Conservation (phyloP, 2,113 vertebrate genomes). For the Corythornis cristatus region DNA sequence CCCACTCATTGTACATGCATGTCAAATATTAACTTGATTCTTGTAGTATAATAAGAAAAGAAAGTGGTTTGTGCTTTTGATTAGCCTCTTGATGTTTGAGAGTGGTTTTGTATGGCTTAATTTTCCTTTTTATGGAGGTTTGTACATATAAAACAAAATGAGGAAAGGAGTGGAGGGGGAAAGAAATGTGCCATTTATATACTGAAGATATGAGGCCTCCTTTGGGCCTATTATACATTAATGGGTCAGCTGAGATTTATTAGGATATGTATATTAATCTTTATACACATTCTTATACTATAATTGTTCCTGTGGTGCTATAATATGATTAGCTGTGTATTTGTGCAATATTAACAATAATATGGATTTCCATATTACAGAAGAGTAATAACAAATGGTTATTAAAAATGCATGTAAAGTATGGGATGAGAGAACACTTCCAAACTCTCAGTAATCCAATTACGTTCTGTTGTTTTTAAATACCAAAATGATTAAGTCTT, state of each 20-base stretch:
- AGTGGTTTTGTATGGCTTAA: conserved; percentile 71
- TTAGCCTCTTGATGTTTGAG: conserved; percentile 75
- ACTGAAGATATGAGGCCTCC: conserved; percentile 70
- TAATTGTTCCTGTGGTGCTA: conserved; percentile 76
- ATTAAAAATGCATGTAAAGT: conserved; percentile 72
- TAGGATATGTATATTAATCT: conserved; percentile 81
- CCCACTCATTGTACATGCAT: conserved; percentile 29
- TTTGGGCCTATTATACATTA: conserved; percentile 79
- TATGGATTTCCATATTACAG: conserved; percentile 59
- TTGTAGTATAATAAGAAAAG: conserved; percentile 61
- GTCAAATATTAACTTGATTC: conserved; percentile 53
- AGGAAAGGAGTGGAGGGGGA: conserved; percentile 35
- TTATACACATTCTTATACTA: conserved; percentile 70
- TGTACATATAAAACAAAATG: conserved; percentile 65
- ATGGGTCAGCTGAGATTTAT: conserved; percentile 79
- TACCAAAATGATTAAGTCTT: conserved; percentile 41
- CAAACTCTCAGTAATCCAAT: conserved; percentile 11
- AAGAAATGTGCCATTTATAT: conserved; percentile 73
- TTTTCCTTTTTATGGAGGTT: conserved; percentile 78
- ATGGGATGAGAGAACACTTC: conserved; percentile 18
- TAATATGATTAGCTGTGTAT: conserved; percentile 78
- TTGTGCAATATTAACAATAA: conserved; percentile 77
- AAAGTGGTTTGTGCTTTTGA: conserved; percentile 72
- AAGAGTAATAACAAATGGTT: conserved; percentile 67
- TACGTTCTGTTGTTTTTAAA: conserved; percentile 34